Evolutionary conservation across 2,888 invertebrate species (phyloP).

Genomic region (Metacarcinus magister): DNA sequence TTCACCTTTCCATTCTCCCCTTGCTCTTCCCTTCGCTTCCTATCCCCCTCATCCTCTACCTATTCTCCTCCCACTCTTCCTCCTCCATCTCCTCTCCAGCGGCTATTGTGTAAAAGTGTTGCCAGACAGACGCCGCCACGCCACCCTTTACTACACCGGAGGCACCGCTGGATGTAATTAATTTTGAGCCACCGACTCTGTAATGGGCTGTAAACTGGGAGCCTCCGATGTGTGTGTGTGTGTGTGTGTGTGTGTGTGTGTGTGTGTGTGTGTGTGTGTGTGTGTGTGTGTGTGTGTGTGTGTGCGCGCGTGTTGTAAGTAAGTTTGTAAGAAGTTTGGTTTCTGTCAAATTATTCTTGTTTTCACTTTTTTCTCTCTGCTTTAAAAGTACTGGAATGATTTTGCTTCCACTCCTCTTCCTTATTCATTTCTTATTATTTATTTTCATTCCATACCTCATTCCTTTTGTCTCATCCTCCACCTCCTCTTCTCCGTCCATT

Average conservation of each 20-base stretch:
- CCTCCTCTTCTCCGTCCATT: background rate
- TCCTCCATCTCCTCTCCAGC: background rate
- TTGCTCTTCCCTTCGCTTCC: too few species aligned
- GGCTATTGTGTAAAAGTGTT: conserved; percentile 6
- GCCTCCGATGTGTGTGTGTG: conserved; percentile 7
- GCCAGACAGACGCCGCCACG: conserved; percentile 31
- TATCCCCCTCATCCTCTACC: too few species aligned
- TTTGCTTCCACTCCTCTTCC: background rate
- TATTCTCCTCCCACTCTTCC: background rate
- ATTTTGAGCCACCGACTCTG: conserved; percentile 7
- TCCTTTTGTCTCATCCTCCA: background rate
- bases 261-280: background rate
- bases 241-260: conserved; percentile 35
- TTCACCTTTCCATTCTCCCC: background rate
- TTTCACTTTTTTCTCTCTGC: background rate
- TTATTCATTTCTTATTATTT: too few species aligned
- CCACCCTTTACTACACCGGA: background rate
- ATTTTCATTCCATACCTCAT: background rate
- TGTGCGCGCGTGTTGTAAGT: background rate
- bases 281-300: background rate
- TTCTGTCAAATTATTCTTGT: background rate
- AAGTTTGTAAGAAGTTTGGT: background rate
- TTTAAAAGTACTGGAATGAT: background rate
- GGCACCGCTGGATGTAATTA: conserved; percentile 21
- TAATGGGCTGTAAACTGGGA: conserved; percentile 9